These are phyloP conservation scores for Penaeus japonicus DNA, from an alignment of 1,140 invertebrate species.

Conservation along the genomic window DNA sequence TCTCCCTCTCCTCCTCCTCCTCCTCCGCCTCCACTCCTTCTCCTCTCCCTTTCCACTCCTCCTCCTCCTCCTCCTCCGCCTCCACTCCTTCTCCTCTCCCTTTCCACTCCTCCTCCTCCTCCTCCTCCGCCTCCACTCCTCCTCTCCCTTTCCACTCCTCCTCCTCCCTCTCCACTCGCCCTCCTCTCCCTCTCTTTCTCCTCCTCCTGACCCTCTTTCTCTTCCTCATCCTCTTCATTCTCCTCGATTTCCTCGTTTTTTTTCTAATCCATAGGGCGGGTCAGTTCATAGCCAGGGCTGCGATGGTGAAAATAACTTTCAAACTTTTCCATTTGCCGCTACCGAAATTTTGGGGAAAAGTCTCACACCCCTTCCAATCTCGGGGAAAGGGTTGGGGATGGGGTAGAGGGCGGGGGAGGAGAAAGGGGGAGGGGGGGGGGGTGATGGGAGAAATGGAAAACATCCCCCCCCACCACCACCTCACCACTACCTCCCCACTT, in stretches of 20 bases:
- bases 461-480: no score
- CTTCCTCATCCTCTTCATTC: background rate
- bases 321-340: constrained; percentile 37
- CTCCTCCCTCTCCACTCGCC: background rate
- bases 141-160: background rate
- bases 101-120: no score
- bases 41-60: background rate
- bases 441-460: background rate
- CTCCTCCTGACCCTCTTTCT: background rate
- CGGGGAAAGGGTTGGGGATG: background rate
- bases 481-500: no score
- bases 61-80: background rate
- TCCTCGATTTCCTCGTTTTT: background rate
- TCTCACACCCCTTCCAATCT: background rate
- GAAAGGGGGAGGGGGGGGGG: background rate
- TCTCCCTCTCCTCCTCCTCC: background rate
- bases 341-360: constrained; percentile 16
- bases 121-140: background rate
- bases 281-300: constrained; percentile 25
- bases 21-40: background rate
- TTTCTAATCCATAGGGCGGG: constrained; percentile 24
- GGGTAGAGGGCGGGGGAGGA: background rate
- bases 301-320: constrained; percentile 30
- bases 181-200: background rate
- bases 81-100: no score